Conservation (phyloP, 1,140 invertebrate species). For the Cheumatopsyche charites region DNA sequence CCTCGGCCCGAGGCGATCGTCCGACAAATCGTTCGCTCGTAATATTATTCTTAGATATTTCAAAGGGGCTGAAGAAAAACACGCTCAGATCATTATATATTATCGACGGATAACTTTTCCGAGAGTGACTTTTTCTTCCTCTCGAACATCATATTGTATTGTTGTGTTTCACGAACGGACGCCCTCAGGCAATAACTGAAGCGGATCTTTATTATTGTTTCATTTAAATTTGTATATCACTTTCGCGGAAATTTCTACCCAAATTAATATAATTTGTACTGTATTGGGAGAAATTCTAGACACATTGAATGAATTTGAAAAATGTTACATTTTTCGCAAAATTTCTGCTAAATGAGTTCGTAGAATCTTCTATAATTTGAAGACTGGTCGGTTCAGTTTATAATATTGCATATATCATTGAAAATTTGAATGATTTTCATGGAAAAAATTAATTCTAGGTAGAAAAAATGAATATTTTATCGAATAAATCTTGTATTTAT, state of each 20-base stretch:
- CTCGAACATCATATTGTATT: neutral
- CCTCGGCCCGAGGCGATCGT: neutral
- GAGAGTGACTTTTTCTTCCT: neutral
- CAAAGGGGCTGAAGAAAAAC: neutral
- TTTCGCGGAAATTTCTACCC: neutral
- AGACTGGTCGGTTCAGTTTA: too few relatives aligned
- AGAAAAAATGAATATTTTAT: too few relatives aligned
- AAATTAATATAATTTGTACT: neutral
- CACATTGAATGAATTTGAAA: too few relatives aligned
- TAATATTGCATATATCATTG: too few relatives aligned
- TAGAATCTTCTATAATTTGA: too few relatives aligned
- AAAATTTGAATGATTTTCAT: too few relatives aligned
- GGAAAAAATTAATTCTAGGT: too few relatives aligned
- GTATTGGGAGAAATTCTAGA: neutral
- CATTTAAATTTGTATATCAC: neutral
- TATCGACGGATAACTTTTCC: conserved; percentile 1
- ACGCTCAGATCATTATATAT: neutral
- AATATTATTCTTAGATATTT: conserved; percentile 13
- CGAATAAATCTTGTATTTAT: too few relatives aligned
- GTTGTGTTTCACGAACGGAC: neutral
- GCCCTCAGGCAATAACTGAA: neutral
- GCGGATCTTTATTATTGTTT: neutral
- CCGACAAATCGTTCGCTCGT: neutral
- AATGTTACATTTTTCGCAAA: too few relatives aligned
- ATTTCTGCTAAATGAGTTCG: too few relatives aligned